These are phyloP conservation scores for Odocoileus virginianus DNA, from an alignment of 2,113 vertebrate genomes.

Conservation along the genomic window DNA sequence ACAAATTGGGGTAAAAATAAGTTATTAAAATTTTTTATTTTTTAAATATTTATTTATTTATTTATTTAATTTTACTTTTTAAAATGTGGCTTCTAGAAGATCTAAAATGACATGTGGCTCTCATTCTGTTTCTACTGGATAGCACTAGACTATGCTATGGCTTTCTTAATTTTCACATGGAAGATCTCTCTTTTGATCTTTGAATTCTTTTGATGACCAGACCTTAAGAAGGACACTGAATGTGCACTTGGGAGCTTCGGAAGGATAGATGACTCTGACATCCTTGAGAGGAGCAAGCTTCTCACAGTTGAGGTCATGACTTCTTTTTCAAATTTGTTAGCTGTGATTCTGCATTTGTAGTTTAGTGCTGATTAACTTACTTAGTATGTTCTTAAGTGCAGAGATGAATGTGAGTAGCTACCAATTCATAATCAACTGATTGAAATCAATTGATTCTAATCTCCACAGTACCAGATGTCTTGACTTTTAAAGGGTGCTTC, in stretches of 20 bases:
- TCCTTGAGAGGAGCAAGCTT: background rate
- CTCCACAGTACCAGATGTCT: background rate
- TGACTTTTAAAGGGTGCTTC: background rate
- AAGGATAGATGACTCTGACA: background rate
- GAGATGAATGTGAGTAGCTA: background rate
- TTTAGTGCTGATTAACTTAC: background rate
- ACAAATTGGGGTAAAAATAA: background rate
- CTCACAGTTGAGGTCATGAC: background rate
- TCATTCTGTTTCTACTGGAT: background rate
- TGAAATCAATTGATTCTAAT: background rate
- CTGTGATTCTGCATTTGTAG: background rate
- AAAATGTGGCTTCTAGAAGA: background rate
- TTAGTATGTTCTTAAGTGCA: background rate
- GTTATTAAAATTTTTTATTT: background rate
- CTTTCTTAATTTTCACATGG: background rate
- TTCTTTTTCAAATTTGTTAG: background rate
- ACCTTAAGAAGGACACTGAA: no score
- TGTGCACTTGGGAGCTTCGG: background rate
- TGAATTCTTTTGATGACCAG: background rate
- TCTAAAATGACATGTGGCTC: background rate
- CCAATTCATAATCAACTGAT: background rate
- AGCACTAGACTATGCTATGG: background rate
- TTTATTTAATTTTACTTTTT: background rate
- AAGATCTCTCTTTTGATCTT: background rate
- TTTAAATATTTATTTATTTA: no score